Evolutionary conservation across 2,888 invertebrate species (phyloP).

Genomic region (Mesorhabditis sp.): DNA sequence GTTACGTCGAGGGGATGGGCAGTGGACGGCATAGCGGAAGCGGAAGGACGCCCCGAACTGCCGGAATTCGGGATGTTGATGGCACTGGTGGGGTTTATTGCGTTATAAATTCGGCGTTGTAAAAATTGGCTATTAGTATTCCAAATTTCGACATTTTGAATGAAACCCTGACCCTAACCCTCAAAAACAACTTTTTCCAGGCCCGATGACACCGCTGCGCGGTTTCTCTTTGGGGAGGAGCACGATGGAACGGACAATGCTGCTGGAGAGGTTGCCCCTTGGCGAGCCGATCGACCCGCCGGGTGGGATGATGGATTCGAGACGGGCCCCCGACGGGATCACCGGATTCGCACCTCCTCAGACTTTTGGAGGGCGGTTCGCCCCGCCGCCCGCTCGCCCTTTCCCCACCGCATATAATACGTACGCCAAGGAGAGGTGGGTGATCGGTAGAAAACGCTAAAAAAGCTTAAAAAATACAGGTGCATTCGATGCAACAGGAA

Average conservation of each 20-base stretch:
- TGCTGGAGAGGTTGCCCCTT: background rate
- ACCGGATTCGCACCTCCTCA: background rate
- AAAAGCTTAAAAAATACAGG: too few species aligned
- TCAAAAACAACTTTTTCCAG: background rate
- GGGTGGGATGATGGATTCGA: too few species aligned
- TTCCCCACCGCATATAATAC: background rate
- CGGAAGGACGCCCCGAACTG: constrained; percentile 10
- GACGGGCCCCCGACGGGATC: background rate
- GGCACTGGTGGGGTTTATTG: background rate
- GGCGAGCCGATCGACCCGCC: constrained; percentile 5
- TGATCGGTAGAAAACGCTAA: background rate
- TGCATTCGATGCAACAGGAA: too few species aligned
- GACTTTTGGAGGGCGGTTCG: background rate
- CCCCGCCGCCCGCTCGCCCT: background rate
- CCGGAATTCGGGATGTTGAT: background rate
- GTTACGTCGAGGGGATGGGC: constrained; percentile 17
- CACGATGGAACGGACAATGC: background rate
- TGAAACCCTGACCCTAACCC: background rate
- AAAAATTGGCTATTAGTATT: too few species aligned
- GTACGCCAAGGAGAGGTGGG: background rate
- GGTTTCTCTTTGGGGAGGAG: background rate
- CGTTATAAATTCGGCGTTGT: too few species aligned
- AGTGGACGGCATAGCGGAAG: background rate
- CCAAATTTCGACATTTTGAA: background rate
- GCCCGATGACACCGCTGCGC: constrained; percentile 5